phyloP scores from a whole-genome alignment of 2,113 vertebrate species.

The Apteryx mantelli region DNA sequence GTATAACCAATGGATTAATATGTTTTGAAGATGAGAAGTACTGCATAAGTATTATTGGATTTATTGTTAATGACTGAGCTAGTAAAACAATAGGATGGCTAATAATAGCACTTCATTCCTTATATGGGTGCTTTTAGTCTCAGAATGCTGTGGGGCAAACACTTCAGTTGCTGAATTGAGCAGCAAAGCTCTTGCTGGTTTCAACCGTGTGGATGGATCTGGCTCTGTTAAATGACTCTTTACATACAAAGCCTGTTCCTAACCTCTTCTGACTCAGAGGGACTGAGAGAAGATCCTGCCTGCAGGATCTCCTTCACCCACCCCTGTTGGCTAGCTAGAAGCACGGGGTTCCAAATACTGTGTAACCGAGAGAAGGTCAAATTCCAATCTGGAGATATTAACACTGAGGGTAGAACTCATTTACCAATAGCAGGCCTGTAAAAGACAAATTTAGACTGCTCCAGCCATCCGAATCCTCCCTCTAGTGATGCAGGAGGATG shows the following conservation, averaged over 20 bases:
- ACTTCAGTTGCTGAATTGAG: fast-evolving
- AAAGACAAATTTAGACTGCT: neutral
- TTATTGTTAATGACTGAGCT: neutral
- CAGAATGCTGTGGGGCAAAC: fast-evolving
- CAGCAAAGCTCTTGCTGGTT: neutral
- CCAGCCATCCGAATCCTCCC: neutral
- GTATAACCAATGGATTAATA: neutral
- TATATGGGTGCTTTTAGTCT: neutral
- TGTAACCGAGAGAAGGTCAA: neutral
- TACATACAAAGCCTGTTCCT: neutral
- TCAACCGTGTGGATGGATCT: neutral
- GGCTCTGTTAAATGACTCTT: neutral
- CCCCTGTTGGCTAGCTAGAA: neutral
- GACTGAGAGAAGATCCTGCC: neutral
- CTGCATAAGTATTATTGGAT: neutral
- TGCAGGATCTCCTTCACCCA: neutral
- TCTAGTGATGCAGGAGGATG: neutral
- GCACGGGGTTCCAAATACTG: neutral
- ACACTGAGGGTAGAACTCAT: neutral
- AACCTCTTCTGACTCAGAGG: neutral
- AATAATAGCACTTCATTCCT: neutral
- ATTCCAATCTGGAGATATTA: neutral
- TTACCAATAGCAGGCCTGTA: neutral
- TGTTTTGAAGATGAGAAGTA: neutral
- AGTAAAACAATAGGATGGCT: neutral